Base-by-base conservation (phyloP, 2,113 vertebrate species). In the Misgurnus anguillicaudatus region DNA sequence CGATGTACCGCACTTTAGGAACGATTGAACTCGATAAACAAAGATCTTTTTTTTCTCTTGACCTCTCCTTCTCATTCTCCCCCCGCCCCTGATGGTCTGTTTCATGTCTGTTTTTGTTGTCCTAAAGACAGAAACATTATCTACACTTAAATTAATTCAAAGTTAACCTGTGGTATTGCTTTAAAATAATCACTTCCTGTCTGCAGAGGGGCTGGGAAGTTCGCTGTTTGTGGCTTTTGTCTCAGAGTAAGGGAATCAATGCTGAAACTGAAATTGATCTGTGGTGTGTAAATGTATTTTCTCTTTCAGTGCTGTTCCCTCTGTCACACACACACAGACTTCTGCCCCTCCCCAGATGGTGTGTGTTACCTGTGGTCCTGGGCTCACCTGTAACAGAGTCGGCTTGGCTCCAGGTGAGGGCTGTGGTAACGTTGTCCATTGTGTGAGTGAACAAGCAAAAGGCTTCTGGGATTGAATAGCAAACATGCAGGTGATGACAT, bases 401-500 rank as follows among this genome's bases (percentile, higher is more conserved):
- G 89, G 87, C 84, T 85, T 92, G 82, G 90, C 90, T 93, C 75
- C 82, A 83, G 92, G 90, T 91, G 83, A 90, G 90, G 91, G 87
- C 73, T 84, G 11, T 87, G 87, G 89, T 90, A 88, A 92, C 90
- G 88, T 92, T 91, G 83, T 76, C 86, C 83, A 87, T 91, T 92
- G 92, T 92, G 89, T 90, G 79, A 63, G 75, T 78, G 79, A 89
- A 91, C 91, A 91, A 88, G 90, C 84, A 90, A 90, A 90, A 87
- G 81, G 85, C 87, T 76, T 84, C 78, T 85, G 41, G 62, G 84
- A 89, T 91, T 89, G 89, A 92, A 93, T 92, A 87, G 89, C 89
- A 87, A 89, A 91, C 89, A 91, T 88, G 88, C 90, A 90, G 88
- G 89, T 88, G 91, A 93, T 92, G 90, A 92, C 90, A 92, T 86